Evolutionary conservation across 92 coral and sea anemone genomes (phyloP).

Genomic region (Porites divaricata): DNA sequence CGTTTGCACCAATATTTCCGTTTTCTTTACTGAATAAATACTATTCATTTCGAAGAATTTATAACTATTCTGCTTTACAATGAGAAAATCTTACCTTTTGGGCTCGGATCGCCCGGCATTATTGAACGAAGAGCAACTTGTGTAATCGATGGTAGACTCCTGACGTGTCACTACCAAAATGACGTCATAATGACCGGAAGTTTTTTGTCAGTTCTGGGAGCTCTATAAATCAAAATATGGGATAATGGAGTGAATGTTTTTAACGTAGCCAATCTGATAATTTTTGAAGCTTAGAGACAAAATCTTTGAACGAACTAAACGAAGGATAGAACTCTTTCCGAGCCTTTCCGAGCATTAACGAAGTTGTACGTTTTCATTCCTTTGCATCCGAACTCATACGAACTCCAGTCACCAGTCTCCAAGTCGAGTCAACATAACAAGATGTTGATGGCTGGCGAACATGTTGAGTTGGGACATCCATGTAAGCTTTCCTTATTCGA

Average conservation of each 20-base stretch:
- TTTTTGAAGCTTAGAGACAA: neutral
- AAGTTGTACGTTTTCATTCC: constrained; percentile 28
- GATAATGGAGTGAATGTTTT: neutral
- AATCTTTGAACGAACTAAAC: neutral
- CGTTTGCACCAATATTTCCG: constrained; percentile 13
- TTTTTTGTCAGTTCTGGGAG: no score
- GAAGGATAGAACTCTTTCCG: constrained; percentile 20
- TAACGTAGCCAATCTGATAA: neutral
- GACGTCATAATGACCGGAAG: constrained; percentile 52
- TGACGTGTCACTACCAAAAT: constrained; percentile 85
- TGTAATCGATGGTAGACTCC: constrained; percentile 56
- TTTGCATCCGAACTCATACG: constrained; percentile 32
- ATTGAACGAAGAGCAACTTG: constrained; percentile 54
- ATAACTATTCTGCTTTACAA: neutral
- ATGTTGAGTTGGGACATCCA: neutral
- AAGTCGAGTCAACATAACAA: constrained; percentile 8
- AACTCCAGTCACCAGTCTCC: neutral
- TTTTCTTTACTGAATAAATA: neutral
- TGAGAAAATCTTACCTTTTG: constrained; percentile 75
- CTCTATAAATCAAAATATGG: no score
- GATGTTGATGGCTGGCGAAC: neutral
- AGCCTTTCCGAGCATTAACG: constrained; percentile 38
- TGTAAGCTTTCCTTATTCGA: neutral
- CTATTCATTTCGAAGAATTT: neutral
- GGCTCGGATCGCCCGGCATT: constrained; percentile 96